Base-by-base conservation (phyloP, 2,113 vertebrate genomes). In the Phrynocephalus versicolor region DNA sequence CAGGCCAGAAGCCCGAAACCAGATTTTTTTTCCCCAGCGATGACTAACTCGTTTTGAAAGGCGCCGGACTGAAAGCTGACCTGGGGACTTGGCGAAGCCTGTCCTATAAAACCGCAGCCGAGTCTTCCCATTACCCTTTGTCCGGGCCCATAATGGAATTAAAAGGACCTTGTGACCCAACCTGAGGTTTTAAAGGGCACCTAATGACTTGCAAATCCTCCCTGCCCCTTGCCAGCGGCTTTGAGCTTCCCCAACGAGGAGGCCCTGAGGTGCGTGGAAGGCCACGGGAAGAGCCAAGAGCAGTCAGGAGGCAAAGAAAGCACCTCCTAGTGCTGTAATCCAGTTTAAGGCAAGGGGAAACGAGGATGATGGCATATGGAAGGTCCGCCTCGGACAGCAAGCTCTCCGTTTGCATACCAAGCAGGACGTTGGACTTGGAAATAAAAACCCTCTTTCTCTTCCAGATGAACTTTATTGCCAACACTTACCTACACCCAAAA, bases 111-210 rank as follows among this genome's bases (percentile, higher is more conserved):
- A n/a, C 21, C 90, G 90, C 83, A 79, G 19, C 51, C 33, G 33
- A 81, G 51, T 72, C 90, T 87, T 89, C n/a, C 90, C 45, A 1
- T 39, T 79, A 89, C 81, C 86, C 92, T 65, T 82, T 58, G 67
- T 81, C 62, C 85, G 91, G 90, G 90, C 82, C 72, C 90, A 60
- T 85, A 87, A 94, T 89, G 88, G 90, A 82, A 94, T 95, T 91
- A 91, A 72, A 67, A 80, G 77, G 87, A 82, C 76, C 88, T 80
- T 57, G 33, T 70, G 3, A 65, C 71, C 18, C 55, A 16, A 39
- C 67, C 79, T 37, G 27, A 74, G 84, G 57, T 72, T 89, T 64
- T n/a, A 60, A 89, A 84, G 33, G 69, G 30, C 69, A 39, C 51
- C 23, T 60, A 71, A 82, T 35, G 45, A 16, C 67, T 33, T 35